These are phyloP conservation scores for Biston betularia DNA, from an alignment of 2,888 invertebrate genomes.

Conservation along the genomic window DNA sequence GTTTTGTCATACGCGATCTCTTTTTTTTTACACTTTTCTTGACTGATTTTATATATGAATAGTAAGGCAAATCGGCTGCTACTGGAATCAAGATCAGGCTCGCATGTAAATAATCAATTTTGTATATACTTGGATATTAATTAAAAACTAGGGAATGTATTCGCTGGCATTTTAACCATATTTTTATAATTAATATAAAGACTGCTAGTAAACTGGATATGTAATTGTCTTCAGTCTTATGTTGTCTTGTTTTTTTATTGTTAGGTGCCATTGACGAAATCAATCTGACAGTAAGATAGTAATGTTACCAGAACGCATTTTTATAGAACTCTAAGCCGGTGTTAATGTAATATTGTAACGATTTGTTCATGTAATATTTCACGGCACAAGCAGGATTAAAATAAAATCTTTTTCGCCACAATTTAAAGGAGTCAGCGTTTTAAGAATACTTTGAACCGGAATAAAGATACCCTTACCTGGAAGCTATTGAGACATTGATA, in stretches of 20 bases:
- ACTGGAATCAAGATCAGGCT: constrained; percentile 44
- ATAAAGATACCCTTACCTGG: neutral
- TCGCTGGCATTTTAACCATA: constrained; percentile 47
- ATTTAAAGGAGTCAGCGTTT: neutral
- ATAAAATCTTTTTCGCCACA: neutral
- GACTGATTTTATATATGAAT: constrained; percentile 69
- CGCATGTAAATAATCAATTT: constrained; percentile 56
- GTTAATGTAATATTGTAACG: constrained; percentile 13
- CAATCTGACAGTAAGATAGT: constrained; percentile 24
- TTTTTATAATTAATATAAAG: constrained; percentile 47
- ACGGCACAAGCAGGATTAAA: constrained; percentile 12
- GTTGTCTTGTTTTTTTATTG: constrained; percentile 18
- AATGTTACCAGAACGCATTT: constrained; percentile 37
- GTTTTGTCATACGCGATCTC: constrained; percentile 64
- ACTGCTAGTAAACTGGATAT: constrained; percentile 49
- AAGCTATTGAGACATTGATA: neutral
- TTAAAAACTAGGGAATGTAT: constrained; percentile 38
- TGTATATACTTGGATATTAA: constrained; percentile 57
- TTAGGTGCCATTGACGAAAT: constrained; percentile 36
- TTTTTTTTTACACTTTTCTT: constrained; percentile 56
- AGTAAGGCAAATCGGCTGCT: constrained; percentile 52
- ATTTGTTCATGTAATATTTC: constrained; percentile 11
- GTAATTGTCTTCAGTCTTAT: constrained; percentile 31
- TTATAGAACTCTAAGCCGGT: constrained; percentile 20
- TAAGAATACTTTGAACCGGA: neutral